Percentiles rank a stretch among this genome's conserved stretches.
phyloP scores from a whole-genome alignment of 2,888 invertebrate genomes.

The Oligia latruncula region DNA sequence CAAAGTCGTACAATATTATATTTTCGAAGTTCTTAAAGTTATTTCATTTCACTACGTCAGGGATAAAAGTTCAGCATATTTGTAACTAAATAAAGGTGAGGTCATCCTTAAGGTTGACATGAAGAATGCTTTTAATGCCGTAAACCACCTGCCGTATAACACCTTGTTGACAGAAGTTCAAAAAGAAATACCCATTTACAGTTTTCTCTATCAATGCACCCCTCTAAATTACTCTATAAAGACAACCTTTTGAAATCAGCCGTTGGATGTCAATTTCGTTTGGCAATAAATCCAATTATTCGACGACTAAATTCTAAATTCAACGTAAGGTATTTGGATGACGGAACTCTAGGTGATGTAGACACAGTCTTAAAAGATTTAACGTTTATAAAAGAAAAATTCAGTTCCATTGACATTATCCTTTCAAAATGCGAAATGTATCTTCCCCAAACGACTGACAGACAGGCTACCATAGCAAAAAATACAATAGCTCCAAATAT shows the following conservation, averaged over 20 bases:
- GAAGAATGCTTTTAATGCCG: neutral
- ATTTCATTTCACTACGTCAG: constrained; percentile 80
- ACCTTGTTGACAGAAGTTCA: neutral
- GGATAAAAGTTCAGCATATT: constrained; percentile 73
- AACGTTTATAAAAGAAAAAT: neutral
- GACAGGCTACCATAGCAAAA: neutral
- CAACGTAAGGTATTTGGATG: neutral
- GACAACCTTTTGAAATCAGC: neutral
- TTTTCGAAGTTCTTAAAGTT: constrained; percentile 79
- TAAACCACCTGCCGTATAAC: neutral
- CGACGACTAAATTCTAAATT: no score
- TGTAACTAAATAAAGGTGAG: constrained; percentile 54
- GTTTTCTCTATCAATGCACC: neutral
- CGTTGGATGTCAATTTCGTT: neutral
- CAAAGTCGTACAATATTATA: constrained; percentile 76
- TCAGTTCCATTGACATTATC: neutral
- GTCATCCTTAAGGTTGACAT: neutral
- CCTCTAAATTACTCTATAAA: neutral
- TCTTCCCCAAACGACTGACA: neutral
- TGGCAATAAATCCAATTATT: no score
- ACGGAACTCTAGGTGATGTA: neutral
- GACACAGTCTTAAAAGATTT: neutral
- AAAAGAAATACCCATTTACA: neutral
- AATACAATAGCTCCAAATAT: neutral
- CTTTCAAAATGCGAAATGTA: neutral